A percentile compares a stretch with the other conserved stretches of the same genome.
Evolutionary conservation across 2,888 invertebrate genomes (phyloP).

Genomic region (Helleia helle): DNA sequence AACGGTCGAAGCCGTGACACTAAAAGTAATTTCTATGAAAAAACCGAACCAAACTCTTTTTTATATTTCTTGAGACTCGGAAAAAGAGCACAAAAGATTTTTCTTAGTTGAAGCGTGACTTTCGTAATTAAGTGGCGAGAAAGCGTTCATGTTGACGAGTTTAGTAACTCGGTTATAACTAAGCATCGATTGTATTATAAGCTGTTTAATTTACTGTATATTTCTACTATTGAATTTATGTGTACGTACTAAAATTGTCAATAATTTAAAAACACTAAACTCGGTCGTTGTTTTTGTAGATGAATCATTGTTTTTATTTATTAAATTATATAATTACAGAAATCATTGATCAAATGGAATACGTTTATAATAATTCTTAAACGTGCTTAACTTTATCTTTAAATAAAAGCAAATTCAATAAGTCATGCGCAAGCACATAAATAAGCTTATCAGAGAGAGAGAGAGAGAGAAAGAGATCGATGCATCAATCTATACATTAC

Average conservation of each 20-base stretch:
- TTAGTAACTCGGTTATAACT: conserved; percentile 13
- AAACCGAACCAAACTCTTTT: conserved; percentile 53
- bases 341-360: neutral
- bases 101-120: conserved; percentile 70
- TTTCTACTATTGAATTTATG: no score
- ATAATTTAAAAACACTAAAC: no score
- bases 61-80: conserved; percentile 62
- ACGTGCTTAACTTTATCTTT: neutral
- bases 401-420: neutral
- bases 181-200: conserved; percentile 8
- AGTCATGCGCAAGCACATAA: neutral
- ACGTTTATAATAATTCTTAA: neutral
- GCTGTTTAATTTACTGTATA: neutral
- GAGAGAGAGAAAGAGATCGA: no score
- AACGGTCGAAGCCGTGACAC: conserved; percentile 60
- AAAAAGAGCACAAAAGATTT: conserved; percentile 67
- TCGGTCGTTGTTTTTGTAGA: no score
- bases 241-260: no score
- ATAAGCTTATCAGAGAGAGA: conserved; percentile 1
- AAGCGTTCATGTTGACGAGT: conserved; percentile 31
- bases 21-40: conserved; percentile 63
- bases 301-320: no score
- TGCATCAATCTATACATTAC: neutral
- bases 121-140: conserved; percentile 65
- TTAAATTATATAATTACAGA: no score